These are phyloP conservation scores for Anguilla obscura DNA, from an alignment of 2,797 vertebrate species.

Conservation along the genomic window DNA sequence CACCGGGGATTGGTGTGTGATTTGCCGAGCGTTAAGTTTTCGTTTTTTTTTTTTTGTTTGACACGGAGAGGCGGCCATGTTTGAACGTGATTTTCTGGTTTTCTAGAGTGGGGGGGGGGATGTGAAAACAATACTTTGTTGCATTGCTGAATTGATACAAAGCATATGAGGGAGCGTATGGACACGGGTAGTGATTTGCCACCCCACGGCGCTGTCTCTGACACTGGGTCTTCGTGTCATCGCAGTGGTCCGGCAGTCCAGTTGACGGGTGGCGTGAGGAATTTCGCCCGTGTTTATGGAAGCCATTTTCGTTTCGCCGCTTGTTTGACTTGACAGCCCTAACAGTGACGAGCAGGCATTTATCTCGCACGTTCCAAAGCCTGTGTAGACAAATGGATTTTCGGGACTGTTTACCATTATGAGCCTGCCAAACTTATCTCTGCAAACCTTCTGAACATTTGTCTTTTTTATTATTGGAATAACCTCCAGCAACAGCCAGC, in stretches of 20 bases:
- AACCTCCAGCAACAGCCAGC: conserved; percentile 5
- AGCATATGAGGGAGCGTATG: neutral
- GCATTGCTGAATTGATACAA: neutral
- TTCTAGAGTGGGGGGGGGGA: neutral
- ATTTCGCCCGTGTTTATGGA: neutral
- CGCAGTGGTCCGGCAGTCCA: neutral
- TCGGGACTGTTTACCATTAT: conserved; percentile 4
- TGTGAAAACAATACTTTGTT: neutral
- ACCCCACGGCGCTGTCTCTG: neutral
- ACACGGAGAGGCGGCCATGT: neutral
- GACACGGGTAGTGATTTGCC: neutral
- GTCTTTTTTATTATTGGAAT: conserved; percentile 9
- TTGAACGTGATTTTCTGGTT: neutral
- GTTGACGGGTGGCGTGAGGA: neutral
- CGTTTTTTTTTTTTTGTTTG: neutral
- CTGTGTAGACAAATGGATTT: conserved; percentile 1
- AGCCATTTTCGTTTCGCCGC: too few species aligned
- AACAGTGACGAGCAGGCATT: neutral
- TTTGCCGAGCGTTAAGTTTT: neutral
- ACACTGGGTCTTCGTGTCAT: neutral
- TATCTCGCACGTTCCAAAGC: neutral
- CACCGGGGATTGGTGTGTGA: neutral
- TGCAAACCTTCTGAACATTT: conserved; percentile 18
- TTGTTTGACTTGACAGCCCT: neutral
- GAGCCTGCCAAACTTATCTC: conserved; percentile 13